phyloP scores from a whole-genome alignment of 1,140 invertebrate genomes.

The Bacillus rossius region DNA sequence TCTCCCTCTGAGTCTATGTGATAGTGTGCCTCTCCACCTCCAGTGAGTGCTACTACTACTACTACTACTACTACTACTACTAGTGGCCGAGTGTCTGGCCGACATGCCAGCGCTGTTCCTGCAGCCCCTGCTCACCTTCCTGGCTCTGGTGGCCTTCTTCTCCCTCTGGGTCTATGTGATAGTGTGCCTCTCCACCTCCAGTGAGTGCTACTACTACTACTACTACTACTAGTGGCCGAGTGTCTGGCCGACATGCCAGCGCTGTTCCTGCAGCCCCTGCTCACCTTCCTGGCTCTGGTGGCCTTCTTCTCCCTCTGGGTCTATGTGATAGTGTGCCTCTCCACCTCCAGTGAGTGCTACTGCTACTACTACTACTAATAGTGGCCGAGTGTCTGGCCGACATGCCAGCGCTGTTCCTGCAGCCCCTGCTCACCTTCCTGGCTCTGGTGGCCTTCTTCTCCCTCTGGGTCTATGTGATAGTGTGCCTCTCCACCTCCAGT shows the following conservation, averaged over 20 bases:
- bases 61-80: too few relatives aligned
- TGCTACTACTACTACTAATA: too few relatives aligned
- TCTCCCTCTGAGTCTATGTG: conserved; percentile 78
- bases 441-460: conserved; percentile 71
- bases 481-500: conserved; percentile 64
- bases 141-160: conserved; percentile 71
- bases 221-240: too few relatives aligned
- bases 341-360: conserved; percentile 66
- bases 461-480: conserved; percentile 79
- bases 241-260: conserved; percentile 74
- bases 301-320: conserved; percentile 84
- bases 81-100: too few relatives aligned
- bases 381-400: too few relatives aligned
- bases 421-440: conserved; percentile 81
- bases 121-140: conserved; percentile 82
- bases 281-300: conserved; percentile 75
- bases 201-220: too few relatives aligned
- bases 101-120: conserved; percentile 80
- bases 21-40: conserved; percentile 64
- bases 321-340: conserved; percentile 62
- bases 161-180: conserved; percentile 81
- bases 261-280: conserved; percentile 80
- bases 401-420: conserved; percentile 79
- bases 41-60: too few relatives aligned
- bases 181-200: conserved; percentile 59